Evolutionary conservation across 2,113 vertebrate species (phyloP).

Genomic region (Pimephales promelas): DNA sequence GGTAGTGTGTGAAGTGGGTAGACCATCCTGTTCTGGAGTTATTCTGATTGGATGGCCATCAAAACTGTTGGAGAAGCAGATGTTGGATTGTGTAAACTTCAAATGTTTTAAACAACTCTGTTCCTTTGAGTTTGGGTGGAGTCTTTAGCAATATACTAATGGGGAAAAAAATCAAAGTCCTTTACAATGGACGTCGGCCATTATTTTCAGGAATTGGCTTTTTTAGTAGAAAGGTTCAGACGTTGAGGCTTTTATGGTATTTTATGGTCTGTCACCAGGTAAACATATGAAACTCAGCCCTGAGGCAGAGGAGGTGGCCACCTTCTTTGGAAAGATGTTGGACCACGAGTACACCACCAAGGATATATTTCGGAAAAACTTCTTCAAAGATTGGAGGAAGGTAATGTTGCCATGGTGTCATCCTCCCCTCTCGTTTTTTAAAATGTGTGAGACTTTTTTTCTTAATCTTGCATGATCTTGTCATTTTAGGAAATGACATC

Average conservation of each 20-base stretch:
- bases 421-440: neutral
- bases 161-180: neutral
- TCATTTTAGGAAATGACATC: conserved; percentile 90
- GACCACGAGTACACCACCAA: conserved; percentile 99
- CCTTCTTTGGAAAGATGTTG: conserved; percentile 98
- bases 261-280: conserved; percentile 71
- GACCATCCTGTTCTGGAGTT: neutral
- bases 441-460: neutral
- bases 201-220: neutral
- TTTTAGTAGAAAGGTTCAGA: neutral
- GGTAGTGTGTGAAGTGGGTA: neutral
- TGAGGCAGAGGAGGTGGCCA: conserved; percentile 94
- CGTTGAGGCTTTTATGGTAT: neutral
- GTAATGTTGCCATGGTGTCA: conserved; percentile 63
- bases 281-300: conserved; percentile 91
- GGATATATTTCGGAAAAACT: conserved; percentile 97
- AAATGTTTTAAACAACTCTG: neutral
- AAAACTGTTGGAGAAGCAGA: neutral
- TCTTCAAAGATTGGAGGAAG: conserved; percentile 98
- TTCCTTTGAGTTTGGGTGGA: too few relatives aligned
- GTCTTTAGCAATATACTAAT: too few relatives aligned
- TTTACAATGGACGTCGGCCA: neutral
- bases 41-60: neutral
- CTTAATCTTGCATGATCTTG: neutral
- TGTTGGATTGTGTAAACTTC: neutral